phyloP scores from a whole-genome alignment of 2,797 vertebrate species.

The Manis crassicaudata region DNA sequence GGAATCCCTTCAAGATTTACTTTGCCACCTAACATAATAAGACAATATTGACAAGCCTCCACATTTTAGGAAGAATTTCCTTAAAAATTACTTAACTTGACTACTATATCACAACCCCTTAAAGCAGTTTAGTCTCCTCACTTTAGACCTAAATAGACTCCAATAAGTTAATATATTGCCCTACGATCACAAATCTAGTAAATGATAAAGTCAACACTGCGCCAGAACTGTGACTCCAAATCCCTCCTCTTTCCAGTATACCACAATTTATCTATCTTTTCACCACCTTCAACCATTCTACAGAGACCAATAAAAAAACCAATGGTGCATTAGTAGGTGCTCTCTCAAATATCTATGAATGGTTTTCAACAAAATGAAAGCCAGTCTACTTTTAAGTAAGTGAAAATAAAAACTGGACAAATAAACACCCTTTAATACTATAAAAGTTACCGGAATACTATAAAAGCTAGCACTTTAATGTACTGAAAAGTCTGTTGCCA shows the following conservation, averaged over 20 bases:
- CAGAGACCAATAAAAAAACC: not conserved
- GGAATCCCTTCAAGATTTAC: slow-evolving; percentile 30
- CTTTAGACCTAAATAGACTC: slow-evolving; percentile 22
- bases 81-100: slow-evolving; percentile 27
- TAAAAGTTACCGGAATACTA: not conserved
- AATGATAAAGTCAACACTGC: not conserved
- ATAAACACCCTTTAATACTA: not conserved
- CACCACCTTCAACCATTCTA: slow-evolving; percentile 12
- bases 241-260: not conserved
- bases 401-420: slow-evolving; percentile 34
- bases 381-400: slow-evolving; percentile 6
- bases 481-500: slow-evolving; percentile 9
- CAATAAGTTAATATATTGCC: not conserved
- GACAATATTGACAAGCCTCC: not conserved
- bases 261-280: not conserved
- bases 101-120: not conserved
- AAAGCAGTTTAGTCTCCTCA: slow-evolving; percentile 2
- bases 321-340: not conserved
- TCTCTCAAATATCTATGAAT: not conserved
- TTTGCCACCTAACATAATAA: not conserved
- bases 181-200: not conserved
- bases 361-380: slow-evolving; percentile 24
- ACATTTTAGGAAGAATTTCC: slow-evolving; percentile 36
- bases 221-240: slow-evolving; percentile 13
- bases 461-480: slow-evolving; percentile 13